phyloP scores from a whole-genome alignment of 2,888 invertebrate genomes.

The Eueremaeus valkanovi region DNA sequence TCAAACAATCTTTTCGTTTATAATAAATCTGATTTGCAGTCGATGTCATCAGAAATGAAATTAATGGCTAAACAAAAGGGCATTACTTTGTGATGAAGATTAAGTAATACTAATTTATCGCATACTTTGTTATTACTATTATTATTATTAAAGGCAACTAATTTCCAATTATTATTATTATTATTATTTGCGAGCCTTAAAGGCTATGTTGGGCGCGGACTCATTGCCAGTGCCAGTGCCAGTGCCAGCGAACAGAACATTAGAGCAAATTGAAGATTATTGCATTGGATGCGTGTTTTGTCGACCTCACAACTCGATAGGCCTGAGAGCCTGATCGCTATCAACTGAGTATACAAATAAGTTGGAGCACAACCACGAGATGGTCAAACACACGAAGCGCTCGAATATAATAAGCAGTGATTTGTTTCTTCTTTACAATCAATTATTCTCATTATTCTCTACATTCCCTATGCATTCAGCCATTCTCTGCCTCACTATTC shows the following conservation, averaged over 20 bases:
- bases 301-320: slow-evolving; percentile 26
- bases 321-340: slow-evolving; percentile 27
- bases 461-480: too few species aligned
- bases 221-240: background rate
- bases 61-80: slow-evolving; percentile 21
- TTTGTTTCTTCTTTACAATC: too few species aligned
- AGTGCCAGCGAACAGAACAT: background rate
- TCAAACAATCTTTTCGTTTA: too few species aligned
- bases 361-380: background rate
- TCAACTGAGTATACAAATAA: background rate
- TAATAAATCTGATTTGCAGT: slow-evolving; percentile 17
- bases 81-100: slow-evolving; percentile 23
- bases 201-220: slow-evolving; percentile 24
- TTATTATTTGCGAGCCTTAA: slow-evolving; percentile 23
- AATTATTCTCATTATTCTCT: too few species aligned
- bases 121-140: background rate
- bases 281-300: slow-evolving; percentile 16
- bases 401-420: too few species aligned
- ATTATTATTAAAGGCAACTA: background rate
- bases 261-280: slow-evolving; percentile 23
- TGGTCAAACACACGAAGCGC: slow-evolving; percentile 27
- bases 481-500: too few species aligned
- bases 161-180: background rate
- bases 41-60: slow-evolving; percentile 3
- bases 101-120: slow-evolving; percentile 28